Base-by-base conservation (phyloP, 2,113 vertebrate species). In the Halcyon malimbica region DNA sequence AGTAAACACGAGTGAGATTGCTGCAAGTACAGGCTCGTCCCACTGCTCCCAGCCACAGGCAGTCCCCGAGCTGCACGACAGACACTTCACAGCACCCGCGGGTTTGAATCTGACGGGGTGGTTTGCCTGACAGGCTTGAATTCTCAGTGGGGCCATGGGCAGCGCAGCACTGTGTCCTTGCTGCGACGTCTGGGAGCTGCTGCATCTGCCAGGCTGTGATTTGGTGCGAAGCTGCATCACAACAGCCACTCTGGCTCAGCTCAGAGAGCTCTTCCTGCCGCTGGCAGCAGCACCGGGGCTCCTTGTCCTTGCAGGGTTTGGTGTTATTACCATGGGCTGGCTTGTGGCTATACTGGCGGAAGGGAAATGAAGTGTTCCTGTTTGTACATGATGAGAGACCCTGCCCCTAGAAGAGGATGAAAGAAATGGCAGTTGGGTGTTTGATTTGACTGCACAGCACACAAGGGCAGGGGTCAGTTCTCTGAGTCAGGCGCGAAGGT, bases 71-170 rank as follows among this genome's bases (percentile, higher is more conserved):
- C 67, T 69, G 54, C 37, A 1, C 0, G 2, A 16, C 5, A 7
- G 42, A n/a, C 17, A 0, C 13, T 29, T 46, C 29, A 4, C 31
- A 19, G 15, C 0, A 0, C 56, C 62, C 1, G 1, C 1, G 51
- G 48, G 17, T 64, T 84, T 74, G 11, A 17, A 16, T n/a, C 31
- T 17, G n/a, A 17, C 13, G 2, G 2, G 9, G 18, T 16, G 20
- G 24, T 35, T 62, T 81, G 20, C 31, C 28, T n/a, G 28, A 35
- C 73, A 63, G 83, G 51, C 64, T 65, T 16, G 37, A 50, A 26
- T 23, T 70, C 48, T 63, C 48, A 3, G 24, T 6, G 26, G 26
- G n/a, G 13, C 11, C 60, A 33, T n/a, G 56, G 44, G 92, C 56
- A 70, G 57, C 2, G 0, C 1, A 4, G 83, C 53, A 9, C 63